Percentiles rank a stretch among this genome's conserved stretches.
These are phyloP conservation scores for Pristionchus fissidentatus DNA, from an alignment of 2,888 invertebrate genomes.

Conservation along the genomic window DNA sequence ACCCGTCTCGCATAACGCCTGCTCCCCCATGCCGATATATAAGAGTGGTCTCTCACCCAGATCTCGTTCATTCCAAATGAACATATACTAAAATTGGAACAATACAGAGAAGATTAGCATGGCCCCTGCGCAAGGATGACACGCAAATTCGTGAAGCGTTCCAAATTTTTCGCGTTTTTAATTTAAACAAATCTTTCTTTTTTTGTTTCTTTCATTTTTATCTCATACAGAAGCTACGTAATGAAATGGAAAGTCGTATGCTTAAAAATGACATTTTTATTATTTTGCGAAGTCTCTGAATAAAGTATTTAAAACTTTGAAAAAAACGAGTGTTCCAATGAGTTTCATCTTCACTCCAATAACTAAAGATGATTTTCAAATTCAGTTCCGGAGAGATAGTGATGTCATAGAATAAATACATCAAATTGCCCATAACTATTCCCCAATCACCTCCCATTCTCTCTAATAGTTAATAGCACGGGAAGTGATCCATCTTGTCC, in stretches of 20 bases:
- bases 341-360: not conserved
- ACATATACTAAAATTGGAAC: constrained; percentile 86
- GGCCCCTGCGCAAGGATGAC: constrained; percentile 86
- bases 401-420: not conserved
- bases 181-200: not conserved
- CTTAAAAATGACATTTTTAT: not conserved
- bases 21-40: not conserved
- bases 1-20: not conserved
- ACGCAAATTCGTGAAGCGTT: constrained; percentile 92
- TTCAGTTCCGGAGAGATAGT: not conserved
- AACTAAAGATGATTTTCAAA: not conserved
- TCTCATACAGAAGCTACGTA: not conserved
- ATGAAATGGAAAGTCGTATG: not conserved
- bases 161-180: constrained; percentile 79
- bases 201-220: not conserved
- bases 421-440: not conserved
- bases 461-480: constrained; percentile 21
- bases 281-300: not conserved
- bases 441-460: not conserved
- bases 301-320: not conserved
- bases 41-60: not conserved
- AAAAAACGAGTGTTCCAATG: not conserved
- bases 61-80: constrained; percentile 51
- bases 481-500: constrained; percentile 20
- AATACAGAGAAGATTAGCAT: constrained; percentile 93